Evolutionary conservation across 1,140 invertebrate species (phyloP).

Genomic region (Leptonema lineaticorne): DNA sequence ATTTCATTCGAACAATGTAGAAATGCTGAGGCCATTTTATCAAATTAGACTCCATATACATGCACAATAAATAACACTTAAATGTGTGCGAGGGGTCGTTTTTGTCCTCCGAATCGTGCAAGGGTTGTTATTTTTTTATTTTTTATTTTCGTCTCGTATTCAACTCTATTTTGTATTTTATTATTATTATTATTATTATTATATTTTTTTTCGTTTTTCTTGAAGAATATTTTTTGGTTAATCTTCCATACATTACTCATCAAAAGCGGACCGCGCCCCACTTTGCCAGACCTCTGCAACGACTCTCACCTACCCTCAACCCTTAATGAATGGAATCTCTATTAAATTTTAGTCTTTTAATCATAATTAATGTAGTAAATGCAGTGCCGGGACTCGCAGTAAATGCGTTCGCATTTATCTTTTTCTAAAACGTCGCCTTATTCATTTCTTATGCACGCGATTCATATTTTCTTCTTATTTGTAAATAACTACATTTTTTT

Average conservation of each 20-base stretch:
- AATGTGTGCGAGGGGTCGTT: conserved; percentile 10
- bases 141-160: too few relatives aligned
- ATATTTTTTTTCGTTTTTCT: background rate
- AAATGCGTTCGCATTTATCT: conserved; percentile 6
- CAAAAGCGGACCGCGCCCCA: conserved; percentile 3
- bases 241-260: conserved; percentile 27
- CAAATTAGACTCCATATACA: conserved; percentile 23
- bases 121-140: too few relatives aligned
- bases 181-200: too few relatives aligned
- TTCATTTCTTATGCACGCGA: too few relatives aligned
- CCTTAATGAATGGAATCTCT: conserved; percentile 21
- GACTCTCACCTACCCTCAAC: background rate
- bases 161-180: too few relatives aligned
- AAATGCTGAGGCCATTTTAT: background rate
- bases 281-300: too few relatives aligned
- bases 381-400: background rate
- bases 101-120: background rate
- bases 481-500: too few relatives aligned
- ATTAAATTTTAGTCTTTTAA: conserved; percentile 19
- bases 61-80: conserved; percentile 29
- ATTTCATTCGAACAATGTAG: conserved; percentile 5
- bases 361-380: conserved; percentile 25
- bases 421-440: background rate
- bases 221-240: conserved; percentile 23
- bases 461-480: too few relatives aligned